Conservation (phyloP, 2,113 vertebrate species). For the Bos taurus region ARS-UCD2.0 NC_037356.1:34080501-34081000, state of each 20-base stretch:
- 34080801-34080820: slow-evolving; percentile 70
- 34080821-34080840: slow-evolving; percentile 76
- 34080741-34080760: slow-evolving; percentile 55
- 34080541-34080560: slow-evolving; percentile 81
- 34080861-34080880: slow-evolving; percentile 73
- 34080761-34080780: slow-evolving; percentile 49
- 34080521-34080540: slow-evolving; percentile 84
- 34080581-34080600: slow-evolving; percentile 81
- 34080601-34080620: slow-evolving; percentile 77
- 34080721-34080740: slow-evolving; percentile 73
- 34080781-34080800: slow-evolving; percentile 65
- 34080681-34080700: neutral
- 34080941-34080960: neutral
- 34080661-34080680: slow-evolving; percentile 24
- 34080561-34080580: slow-evolving; percentile 69
- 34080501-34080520: slow-evolving; percentile 69
- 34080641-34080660: slow-evolving; percentile 69
- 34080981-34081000: accelerated
- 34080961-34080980: accelerated
- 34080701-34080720: slow-evolving; percentile 52
- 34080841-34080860: slow-evolving; percentile 76
- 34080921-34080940: slow-evolving; percentile 18
- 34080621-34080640: slow-evolving; percentile 59
- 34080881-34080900: slow-evolving; percentile 69
- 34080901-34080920: slow-evolving; percentile 65